Evolutionary conservation across 2,797 vertebrate species (phyloP).

Genomic region (Oryzias sinensis): DNA sequence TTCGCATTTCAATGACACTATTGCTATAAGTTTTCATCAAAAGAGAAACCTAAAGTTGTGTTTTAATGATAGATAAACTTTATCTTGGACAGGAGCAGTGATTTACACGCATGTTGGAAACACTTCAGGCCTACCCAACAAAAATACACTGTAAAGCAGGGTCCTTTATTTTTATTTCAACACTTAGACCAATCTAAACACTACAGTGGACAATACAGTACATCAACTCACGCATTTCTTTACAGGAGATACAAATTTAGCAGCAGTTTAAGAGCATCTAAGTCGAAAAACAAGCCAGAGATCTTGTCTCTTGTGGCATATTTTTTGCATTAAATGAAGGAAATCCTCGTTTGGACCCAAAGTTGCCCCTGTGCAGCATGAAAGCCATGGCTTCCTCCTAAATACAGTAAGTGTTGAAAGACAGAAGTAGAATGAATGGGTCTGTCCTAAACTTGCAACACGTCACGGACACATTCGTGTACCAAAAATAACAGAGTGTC

Average conservation of each 20-base stretch:
- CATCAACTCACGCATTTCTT: slow-evolving; percentile 27
- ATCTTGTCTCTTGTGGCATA: slow-evolving; percentile 44
- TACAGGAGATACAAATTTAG: slow-evolving; percentile 59
- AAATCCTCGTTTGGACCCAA: slow-evolving; percentile 63
- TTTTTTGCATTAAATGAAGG: slow-evolving; percentile 52
- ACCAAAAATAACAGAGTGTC: slow-evolving; percentile 65
- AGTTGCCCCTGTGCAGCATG: slow-evolving; percentile 39
- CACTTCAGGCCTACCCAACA: slow-evolving; percentile 19
- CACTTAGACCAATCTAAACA: slow-evolving; percentile 25
- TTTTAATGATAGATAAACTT: slow-evolving; percentile 11
- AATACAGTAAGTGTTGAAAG: slow-evolving; percentile 72
- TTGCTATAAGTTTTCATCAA: slow-evolving; percentile 8
- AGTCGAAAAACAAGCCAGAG: slow-evolving; percentile 44
- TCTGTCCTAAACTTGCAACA: slow-evolving; percentile 49
- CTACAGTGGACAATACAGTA: too few relatives aligned
- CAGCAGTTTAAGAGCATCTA: slow-evolving; percentile 65
- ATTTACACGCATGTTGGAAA: slow-evolving; percentile 30
- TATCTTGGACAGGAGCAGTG: slow-evolving; percentile 21
- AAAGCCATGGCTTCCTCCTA: slow-evolving; percentile 62
- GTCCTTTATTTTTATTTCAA: slow-evolving; percentile 1
- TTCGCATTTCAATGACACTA: slow-evolving; percentile 33
- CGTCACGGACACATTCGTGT: slow-evolving; percentile 67
- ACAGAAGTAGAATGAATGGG: slow-evolving; percentile 66
- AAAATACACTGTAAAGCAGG: not conserved
- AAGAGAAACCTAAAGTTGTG: slow-evolving; percentile 5